Evolutionary conservation across 1,140 invertebrate species (phyloP), one percentile per base, ranked within the genome.

Genomic region (Macrobrachium nipponense): DNA sequence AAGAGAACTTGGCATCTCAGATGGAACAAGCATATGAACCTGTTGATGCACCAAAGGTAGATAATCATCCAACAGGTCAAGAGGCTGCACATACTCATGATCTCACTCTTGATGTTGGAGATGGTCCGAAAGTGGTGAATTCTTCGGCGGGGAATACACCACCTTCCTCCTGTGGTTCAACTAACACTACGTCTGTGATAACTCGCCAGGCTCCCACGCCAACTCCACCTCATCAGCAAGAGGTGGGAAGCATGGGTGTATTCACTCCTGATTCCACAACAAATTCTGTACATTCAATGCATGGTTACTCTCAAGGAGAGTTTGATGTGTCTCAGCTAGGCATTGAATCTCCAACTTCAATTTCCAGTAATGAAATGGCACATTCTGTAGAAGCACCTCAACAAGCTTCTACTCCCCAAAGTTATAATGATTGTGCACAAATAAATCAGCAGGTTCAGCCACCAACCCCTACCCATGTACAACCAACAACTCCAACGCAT

Each of bases 221-320:
- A 7, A 89, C 88, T 66, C 88, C 88, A 27, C 88, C 88, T 20
- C 85, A 89, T 66, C 88, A 89, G 36, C 87, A 87, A 51, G 88
- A 89, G 23, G 82, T 85, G 66, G 79, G 88, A 43, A 89, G 88
- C 60, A 85, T 96, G 93, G 95, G 95, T 0, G 95, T 96, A 2
- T 96, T 96, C 88, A 96, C 95, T 0, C 95, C 95, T 0, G 95
- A 97, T 90, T 96, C 95, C 0, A 95, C 95, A 1, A 96, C 95
- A 51, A 96, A 96, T 90, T 96, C 96, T 0, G 95, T 96, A 8
- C 95, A 96, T 88, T 96, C 95, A 62, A 92, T 95, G 84, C 95
- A 96, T 90, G 91, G 92, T 11, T 97, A 96, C 82, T 89, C 89
- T 87, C 94, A 94, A 84, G 96, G 95, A 89, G 96, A 97, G 87